Evolutionary conservation across 2,888 invertebrate species (phyloP), one percentile per base, ranked within the genome.

Genomic region (Stramonita haemastoma): DNA sequence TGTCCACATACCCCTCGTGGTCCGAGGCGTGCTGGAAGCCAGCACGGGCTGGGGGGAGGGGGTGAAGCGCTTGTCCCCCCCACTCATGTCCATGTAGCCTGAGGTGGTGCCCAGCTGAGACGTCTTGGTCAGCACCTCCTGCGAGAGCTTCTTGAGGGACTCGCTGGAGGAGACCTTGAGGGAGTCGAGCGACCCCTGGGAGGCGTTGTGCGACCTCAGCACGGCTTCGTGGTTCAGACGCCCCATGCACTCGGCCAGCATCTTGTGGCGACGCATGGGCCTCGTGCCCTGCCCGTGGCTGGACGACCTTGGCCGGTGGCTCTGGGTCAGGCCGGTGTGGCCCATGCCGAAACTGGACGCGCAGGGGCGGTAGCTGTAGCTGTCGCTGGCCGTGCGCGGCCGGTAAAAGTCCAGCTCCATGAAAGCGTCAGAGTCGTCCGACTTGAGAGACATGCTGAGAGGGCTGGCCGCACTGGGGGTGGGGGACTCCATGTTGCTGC

Each of bases 371-470:
- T 93, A 93, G 77, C 93, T 93, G 87, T 93, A 94, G 90, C 94
- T 95, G 89, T 95, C 94, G 90, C 94, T 95, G 29, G 93, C 93
- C 19, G 94, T 95, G 34, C 94, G 89, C 5, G 94, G 94, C 5
- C 94, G 92, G 89, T 93, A 93, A 89, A 95, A 95, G 89, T 95
- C 95, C 90, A 96, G 93, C 91, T 95, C 95, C 94, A 95, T 95
- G 87, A 96, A 94, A n/a, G 94, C 94, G 60, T 95, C 95, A 0
- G 94, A 92, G 88, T 95, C 94, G 87, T 93, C 92, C n/a, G 93
- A 94, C 86, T 92, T 94, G 81, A 93, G 90, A 1, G 94, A 94
- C 89, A 91, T 92, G 90, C 94, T 93, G 17, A 93, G 89, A 0
- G 94, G 93, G 87, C 93, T 94, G 22, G 92, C 91, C 5, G 19